Base-by-base conservation (phyloP, 1,140 invertebrate genomes). In the Habropoda laboriosa region DNA sequence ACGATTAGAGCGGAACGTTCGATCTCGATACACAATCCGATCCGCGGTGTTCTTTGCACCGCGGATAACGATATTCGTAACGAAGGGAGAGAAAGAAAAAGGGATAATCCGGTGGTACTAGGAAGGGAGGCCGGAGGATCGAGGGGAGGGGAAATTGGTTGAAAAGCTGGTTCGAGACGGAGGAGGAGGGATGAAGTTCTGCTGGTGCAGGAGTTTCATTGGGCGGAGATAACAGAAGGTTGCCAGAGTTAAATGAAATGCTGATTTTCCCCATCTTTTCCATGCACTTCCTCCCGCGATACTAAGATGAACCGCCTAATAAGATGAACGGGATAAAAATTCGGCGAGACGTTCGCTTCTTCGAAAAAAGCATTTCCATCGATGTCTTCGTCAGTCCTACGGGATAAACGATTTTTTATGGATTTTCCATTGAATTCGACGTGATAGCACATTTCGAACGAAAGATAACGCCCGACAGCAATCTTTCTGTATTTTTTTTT, bases 191-290 rank as follows among this genome's bases (percentile, higher is more conserved):
- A 60, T 16, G 38, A 73, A 72, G 64, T 58, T 58, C 51, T 18
- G 45, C 30, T 51, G 79, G 47, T 75, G 63, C 57, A 73, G 55
- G 32, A 55, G 35, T 67, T 47, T 61, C 68, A 79, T 64, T 72
- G 77, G 58, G 10, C 40, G 80, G 58, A 79, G 74, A 82, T 84
- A 49, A 45, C 27, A 67, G 51, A 72, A 64, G 78, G 51, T 80
- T 75, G 40, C 21, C 77, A 40, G n/a, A 38, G 71, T 60, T 64
- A 51, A 75, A 40, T 27, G 70, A 82, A 86, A 82, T 80, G 79
- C 67, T 71, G 79, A 64, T 79, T 79, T 68, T 80, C 77, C 80
- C 66, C 66, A 75, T 74, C 74, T 79, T 82, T 81, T 32, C n/a
- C 18, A 18, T 12, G 42, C 42, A 4, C 27, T 12, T 63, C 0